These are phyloP conservation scores for Crotalus horridus DNA, from an alignment of 2,113 vertebrate species.

Conservation along the genomic window DNA sequence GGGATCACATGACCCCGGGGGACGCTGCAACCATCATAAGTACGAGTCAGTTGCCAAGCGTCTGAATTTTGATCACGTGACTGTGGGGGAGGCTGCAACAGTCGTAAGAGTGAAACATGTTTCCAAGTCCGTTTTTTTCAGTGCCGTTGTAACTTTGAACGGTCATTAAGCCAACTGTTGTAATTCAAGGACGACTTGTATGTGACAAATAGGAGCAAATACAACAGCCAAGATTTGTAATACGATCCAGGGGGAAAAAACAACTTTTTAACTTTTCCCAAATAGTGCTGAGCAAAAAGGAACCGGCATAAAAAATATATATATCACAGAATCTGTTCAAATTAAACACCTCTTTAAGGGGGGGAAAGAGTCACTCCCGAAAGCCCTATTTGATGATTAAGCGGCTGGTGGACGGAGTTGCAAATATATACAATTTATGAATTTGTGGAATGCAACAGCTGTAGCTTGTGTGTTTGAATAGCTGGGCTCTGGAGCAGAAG, in stretches of 20 bases:
- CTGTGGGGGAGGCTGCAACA: too few species aligned
- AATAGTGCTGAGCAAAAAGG: neutral
- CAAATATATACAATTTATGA: slow-evolving; percentile 15
- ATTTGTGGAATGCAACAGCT: slow-evolving; percentile 11
- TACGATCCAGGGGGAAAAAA: neutral
- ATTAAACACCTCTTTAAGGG: neutral
- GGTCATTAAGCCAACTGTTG: too few species aligned
- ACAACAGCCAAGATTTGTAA: neutral
- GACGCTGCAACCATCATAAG: too few species aligned
- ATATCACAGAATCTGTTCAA: neutral
- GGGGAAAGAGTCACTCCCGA: neutral
- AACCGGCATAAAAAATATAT: neutral
- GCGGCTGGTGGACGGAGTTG: neutral
- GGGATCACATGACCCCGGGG: too few species aligned
- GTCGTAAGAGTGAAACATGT: too few species aligned
- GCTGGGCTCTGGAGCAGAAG: accelerated
- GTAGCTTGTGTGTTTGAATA: neutral
- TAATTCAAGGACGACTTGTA: neutral
- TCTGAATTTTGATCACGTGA: too few species aligned
- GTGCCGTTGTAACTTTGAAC: too few species aligned
- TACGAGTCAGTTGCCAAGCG: too few species aligned
- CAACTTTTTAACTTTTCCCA: neutral
- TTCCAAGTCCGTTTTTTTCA: too few species aligned
- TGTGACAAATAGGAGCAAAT: neutral
- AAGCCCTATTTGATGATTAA: neutral